phyloP scores from a whole-genome alignment of 2,888 invertebrate species.

The Acanthosoma haemorrhoidale region DNA sequence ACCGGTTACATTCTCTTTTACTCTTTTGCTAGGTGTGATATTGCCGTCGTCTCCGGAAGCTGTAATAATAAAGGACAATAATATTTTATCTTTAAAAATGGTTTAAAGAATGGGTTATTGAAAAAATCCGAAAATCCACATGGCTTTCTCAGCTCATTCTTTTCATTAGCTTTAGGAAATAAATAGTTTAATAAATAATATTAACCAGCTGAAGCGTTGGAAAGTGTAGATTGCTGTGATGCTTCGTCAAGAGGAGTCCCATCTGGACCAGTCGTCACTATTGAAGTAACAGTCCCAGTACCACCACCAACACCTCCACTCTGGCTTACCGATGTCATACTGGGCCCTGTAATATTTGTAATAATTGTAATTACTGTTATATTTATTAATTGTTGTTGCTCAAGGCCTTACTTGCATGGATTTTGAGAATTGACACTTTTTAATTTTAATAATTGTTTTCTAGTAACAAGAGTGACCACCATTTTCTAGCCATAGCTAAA shows the following conservation, averaged over 20 bases:
- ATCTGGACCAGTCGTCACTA: constrained; percentile 86
- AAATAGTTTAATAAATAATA: not conserved
- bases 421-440: too few relatives aligned
- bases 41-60: constrained; percentile 67
- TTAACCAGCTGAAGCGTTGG: constrained; percentile 83
- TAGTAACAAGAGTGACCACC: too few relatives aligned
- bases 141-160: too few relatives aligned
- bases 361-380: too few relatives aligned
- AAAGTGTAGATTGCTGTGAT: constrained; percentile 86
- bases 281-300: constrained; percentile 64
- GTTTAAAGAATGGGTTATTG: too few relatives aligned
- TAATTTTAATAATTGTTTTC: too few relatives aligned
- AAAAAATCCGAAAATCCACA: too few relatives aligned
- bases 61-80: constrained; percentile 18
- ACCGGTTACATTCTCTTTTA: constrained; percentile 63
- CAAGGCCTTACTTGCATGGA: too few relatives aligned
- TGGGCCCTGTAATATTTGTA: constrained; percentile 24
- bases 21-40: constrained; percentile 73
- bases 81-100: too few relatives aligned
- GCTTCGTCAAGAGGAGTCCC: constrained; percentile 84
- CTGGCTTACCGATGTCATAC: constrained; percentile 32
- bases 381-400: too few relatives aligned
- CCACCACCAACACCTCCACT: constrained; percentile 26
- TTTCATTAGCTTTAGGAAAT: too few relatives aligned
- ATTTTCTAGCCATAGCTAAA: too few relatives aligned